Evolutionary conservation across 2,888 invertebrate species (phyloP).

Genomic region (Catonia carolina): DNA sequence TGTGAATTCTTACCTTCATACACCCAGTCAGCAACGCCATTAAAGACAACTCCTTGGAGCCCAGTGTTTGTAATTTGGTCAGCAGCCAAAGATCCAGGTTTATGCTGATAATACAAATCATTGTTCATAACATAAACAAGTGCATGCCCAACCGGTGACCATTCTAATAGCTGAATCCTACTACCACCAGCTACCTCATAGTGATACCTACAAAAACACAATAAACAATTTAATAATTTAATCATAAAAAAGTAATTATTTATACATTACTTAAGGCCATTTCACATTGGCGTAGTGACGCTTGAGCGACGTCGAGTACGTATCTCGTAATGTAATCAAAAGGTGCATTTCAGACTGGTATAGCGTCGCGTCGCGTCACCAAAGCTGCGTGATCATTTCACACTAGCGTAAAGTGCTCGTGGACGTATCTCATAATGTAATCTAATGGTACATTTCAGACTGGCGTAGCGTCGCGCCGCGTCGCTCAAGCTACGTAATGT

Average conservation of each 20-base stretch:
- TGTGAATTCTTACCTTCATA: slow-evolving; percentile 79
- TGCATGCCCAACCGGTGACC: slow-evolving; percentile 67
- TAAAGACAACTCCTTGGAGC: slow-evolving; percentile 56
- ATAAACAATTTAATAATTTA: not conserved
- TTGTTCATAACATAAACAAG: slow-evolving; percentile 65
- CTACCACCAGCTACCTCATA: slow-evolving; percentile 23
- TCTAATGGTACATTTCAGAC: too few species aligned
- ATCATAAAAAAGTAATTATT: not conserved
- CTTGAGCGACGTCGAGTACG: too few species aligned
- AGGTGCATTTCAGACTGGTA: too few species aligned
- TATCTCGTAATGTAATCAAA: too few species aligned
- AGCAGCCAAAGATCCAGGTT: slow-evolving; percentile 42
- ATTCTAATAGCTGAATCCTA: slow-evolving; percentile 61
- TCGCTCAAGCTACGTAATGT: too few species aligned
- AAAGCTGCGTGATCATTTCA: too few species aligned
- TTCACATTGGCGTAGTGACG: not conserved
- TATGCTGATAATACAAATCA: slow-evolving; percentile 65
- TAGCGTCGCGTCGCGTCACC: too few species aligned
- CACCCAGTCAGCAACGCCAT: slow-evolving; percentile 91
- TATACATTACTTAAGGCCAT: not conserved
- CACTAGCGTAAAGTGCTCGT: too few species aligned
- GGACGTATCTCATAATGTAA: too few species aligned
- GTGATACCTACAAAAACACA: slow-evolving; percentile 6
- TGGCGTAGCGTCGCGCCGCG: too few species aligned
- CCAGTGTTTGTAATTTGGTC: slow-evolving; percentile 59